These are phyloP conservation scores for Dendrolimus punctatus DNA, from an alignment of 1,140 invertebrate genomes.

Conservation along the genomic window DNA sequence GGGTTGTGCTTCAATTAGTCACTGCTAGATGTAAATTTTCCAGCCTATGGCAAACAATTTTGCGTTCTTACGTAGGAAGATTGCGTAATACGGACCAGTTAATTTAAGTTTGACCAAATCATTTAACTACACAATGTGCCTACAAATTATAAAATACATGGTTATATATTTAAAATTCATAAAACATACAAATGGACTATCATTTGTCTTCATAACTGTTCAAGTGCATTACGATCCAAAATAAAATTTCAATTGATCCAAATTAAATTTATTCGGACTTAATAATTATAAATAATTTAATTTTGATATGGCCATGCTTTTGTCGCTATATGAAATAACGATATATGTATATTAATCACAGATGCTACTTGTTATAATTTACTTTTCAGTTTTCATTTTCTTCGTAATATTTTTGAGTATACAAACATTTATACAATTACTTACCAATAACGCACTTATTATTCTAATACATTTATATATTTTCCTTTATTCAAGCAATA, in stretches of 20 bases:
- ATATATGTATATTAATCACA: slow-evolving; percentile 67
- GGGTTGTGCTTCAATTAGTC: too few species aligned
- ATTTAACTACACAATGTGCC: too few species aligned
- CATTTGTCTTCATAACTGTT: too few species aligned
- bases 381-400: slow-evolving; percentile 38
- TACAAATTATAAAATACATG: too few species aligned
- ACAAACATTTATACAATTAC: slow-evolving; percentile 58
- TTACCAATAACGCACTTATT: slow-evolving; percentile 63
- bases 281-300: slow-evolving; percentile 52
- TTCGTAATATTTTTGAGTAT: slow-evolving; percentile 51
- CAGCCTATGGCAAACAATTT: too few species aligned
- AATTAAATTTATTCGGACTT: slow-evolving; percentile 23
- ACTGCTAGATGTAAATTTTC: too few species aligned
- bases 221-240: too few species aligned
- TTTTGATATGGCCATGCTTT: slow-evolving; percentile 67
- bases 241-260: too few species aligned
- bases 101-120: too few species aligned
- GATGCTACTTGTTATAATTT: slow-evolving; percentile 53
- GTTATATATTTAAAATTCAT: not conserved
- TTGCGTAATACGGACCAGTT: too few species aligned
- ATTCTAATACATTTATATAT: slow-evolving; percentile 59
- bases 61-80: too few species aligned
- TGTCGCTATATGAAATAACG: slow-evolving; percentile 49
- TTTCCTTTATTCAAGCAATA: slow-evolving; percentile 65
- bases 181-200: not conserved